Conservation (phyloP, 2,888 invertebrate genomes). For the Germaria angustata region DNA sequence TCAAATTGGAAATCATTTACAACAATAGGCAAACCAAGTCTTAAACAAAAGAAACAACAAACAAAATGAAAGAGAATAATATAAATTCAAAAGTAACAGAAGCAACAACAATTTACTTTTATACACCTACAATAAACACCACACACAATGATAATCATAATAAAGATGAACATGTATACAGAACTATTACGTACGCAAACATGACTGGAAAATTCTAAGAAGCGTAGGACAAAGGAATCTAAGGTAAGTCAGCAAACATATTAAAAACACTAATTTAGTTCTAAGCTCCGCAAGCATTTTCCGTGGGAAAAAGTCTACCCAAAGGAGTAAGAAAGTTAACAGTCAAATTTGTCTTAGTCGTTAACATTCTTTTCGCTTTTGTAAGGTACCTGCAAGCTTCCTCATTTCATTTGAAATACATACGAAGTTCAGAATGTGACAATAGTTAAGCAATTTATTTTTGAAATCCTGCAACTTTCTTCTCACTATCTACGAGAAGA, state of each 20-base stretch:
- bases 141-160: slow-evolving; percentile 8
- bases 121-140: not conserved
- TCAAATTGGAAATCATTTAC: slow-evolving; percentile 46
- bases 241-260: no score
- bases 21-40: slow-evolving; percentile 26
- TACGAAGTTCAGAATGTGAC: not conserved
- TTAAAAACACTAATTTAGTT: no score
- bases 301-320: no score
- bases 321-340: no score
- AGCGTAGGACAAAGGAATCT: not conserved
- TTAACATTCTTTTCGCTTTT: no score
- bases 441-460: not conserved
- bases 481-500: not conserved
- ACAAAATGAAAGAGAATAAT: not conserved
- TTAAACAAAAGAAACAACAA: slow-evolving; percentile 20
- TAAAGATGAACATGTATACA: slow-evolving; percentile 39
- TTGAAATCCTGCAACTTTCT: not conserved
- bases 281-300: no score
- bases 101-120: slow-evolving; percentile 28
- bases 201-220: not conserved
- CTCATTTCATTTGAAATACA: not conserved
- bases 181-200: not conserved
- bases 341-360: no score
- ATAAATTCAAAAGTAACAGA: slow-evolving; percentile 12
- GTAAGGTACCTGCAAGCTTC: no score